These are phyloP conservation scores for Drosophila nigricruria DNA, from an alignment of 2,888 invertebrate species.

Conservation along the genomic window DNA sequence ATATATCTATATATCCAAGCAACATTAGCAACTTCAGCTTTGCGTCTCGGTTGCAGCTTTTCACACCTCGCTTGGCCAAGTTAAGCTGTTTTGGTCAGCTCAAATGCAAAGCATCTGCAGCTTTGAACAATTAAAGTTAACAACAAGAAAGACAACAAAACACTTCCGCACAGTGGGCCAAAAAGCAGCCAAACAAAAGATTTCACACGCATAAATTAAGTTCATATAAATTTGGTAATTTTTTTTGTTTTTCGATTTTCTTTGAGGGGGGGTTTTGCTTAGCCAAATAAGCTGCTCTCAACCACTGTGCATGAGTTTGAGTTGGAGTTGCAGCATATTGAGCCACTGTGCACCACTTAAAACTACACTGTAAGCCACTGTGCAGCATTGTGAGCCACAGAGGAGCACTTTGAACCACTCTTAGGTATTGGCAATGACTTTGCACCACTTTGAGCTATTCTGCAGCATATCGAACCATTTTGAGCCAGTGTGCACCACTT, in stretches of 20 bases:
- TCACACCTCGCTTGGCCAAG: slow-evolving; percentile 46
- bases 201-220: slow-evolving; percentile 10
- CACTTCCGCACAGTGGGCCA: slow-evolving; percentile 56
- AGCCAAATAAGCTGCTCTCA: background rate
- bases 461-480: too few species aligned
- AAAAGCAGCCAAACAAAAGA: background rate
- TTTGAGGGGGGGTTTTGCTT: background rate
- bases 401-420: background rate
- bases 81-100: slow-evolving; percentile 1
- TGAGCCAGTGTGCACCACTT: background rate
- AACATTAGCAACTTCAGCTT: slow-evolving; percentile 3
- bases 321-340: too few species aligned
- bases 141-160: background rate
- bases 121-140: background rate
- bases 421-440: background rate
- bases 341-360: too few species aligned
- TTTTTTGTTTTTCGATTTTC: background rate
- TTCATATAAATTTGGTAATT: background rate
- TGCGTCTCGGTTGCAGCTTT: slow-evolving; percentile 35
- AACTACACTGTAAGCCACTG: background rate
- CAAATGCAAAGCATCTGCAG: slow-evolving; percentile 8
- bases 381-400: background rate
- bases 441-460: too few species aligned
- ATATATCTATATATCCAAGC: background rate
- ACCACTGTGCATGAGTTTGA: background rate